Evolutionary conservation across 2,888 invertebrate genomes (phyloP), one percentile per base, ranked within the genome.

Genomic region (Cataglyphis rosenhaueri): DNA sequence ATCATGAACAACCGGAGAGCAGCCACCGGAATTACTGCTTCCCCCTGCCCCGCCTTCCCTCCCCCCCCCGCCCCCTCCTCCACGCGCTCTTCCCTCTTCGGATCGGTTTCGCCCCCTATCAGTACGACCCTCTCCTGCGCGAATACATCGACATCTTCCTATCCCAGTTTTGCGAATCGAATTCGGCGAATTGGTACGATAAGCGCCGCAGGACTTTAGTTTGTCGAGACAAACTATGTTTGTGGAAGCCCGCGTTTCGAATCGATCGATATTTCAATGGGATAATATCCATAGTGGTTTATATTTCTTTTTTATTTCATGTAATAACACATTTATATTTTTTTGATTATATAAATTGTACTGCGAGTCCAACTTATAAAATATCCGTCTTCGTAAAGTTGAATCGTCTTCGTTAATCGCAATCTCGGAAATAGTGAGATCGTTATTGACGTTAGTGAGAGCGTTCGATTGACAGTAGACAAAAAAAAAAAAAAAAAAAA

Each of bases 11-110:
- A 66, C 41, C 44, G 35, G 35, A 55, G 68, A 57, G 61, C 75
- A 83, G 71, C 68, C 55, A 18, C 52, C 75, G 81, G 73, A 86
- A 87, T 85, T 82, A 83, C 83, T 88, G 73, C 81, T 21, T 21
- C 21, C 21, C 21, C 21, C 21, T 21, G 21, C 21, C 21, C 21
- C 21, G 21, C 0, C 21, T 21, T 21, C 21, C 21, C 21, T 21
- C 48, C 48, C n/a, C 64, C 0, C 44, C 29, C 29, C 29, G 0
- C 44, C 29, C 29, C 29, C 25, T 25, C 2, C 21, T 21, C 21
- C 21, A 21, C 65, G 64, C 81, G 70, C 55, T 8, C 35, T 15
- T 57, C 66, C 55, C 55, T n/a, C 21, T 57, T 44, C 29, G 29
- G 18, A 21, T 62, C 57, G 57, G 35, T 61, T 59, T 68, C 64